Evolutionary conservation across 1,140 invertebrate species (phyloP).

Genomic region (Laupala kohalensis): DNA sequence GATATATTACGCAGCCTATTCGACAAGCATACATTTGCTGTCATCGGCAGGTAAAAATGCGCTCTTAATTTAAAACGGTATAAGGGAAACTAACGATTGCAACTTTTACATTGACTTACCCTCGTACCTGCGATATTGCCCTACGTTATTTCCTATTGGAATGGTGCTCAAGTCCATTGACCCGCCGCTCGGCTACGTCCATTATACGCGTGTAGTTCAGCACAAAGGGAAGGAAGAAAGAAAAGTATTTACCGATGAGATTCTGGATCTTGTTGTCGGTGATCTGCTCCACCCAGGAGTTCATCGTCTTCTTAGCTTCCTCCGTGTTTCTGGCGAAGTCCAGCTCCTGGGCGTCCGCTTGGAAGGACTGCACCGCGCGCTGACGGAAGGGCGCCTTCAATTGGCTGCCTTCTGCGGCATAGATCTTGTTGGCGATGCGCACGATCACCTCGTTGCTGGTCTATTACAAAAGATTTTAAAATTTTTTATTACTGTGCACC

Average conservation of each 20-base stretch:
- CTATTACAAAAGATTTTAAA: background rate
- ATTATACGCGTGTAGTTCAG: too few species aligned
- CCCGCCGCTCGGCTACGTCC: too few species aligned
- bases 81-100: too few species aligned
- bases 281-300: slow-evolving; percentile 53
- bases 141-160: too few species aligned
- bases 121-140: too few species aligned
- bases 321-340: slow-evolving; percentile 33
- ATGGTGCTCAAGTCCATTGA: too few species aligned
- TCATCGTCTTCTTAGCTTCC: slow-evolving; percentile 40
- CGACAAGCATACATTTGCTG: too few species aligned
- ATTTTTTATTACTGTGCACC: background rate
- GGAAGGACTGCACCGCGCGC: slow-evolving; percentile 33
- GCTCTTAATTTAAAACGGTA: too few species aligned
- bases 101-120: too few species aligned
- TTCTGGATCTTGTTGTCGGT: slow-evolving; percentile 59
- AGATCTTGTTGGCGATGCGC: slow-evolving; percentile 47
- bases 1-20: too few species aligned
- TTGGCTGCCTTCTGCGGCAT: slow-evolving; percentile 33
- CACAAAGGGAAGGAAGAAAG: too few species aligned
- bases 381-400: slow-evolving; percentile 33
- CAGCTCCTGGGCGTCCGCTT: slow-evolving; percentile 34
- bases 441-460: slow-evolving; percentile 22
- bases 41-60: too few species aligned
- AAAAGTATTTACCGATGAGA: slow-evolving; percentile 32